Base-by-base conservation (phyloP, 2,797 vertebrate genomes). In the Synanceia verrucosa region DNA sequence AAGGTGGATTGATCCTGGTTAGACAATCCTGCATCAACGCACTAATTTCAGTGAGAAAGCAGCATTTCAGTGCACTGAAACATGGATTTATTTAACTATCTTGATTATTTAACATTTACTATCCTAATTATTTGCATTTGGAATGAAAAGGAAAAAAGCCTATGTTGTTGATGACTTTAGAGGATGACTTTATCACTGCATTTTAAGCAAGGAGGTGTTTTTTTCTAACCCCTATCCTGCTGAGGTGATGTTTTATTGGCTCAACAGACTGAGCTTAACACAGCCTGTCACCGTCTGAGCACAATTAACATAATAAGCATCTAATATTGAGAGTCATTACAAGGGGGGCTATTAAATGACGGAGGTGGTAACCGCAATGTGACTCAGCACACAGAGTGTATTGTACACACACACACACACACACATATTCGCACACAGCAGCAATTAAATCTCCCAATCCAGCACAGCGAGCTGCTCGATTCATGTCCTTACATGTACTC, bases 231-330 rank as follows among this genome's bases (percentile, higher is more conserved):
- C 21, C 60, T 18, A 16, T 61, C 34, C 58, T 56, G 46, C 82
- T 82, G 76, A 72, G 86, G 69, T 73, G 72, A 63, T 72, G 48
- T 75, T 89, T 91, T 82, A 87, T 66, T 79, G 75, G 70, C 73
- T 79, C 47, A 86, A 81, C 85, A 81, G 73, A 68, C 75, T 65
- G 57, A 34, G 70, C 39, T 79, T 83, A 63, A 84, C 87, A 74
- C 83, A 82, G 79, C 72, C 82, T 85, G 76, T 85, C 83, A 78
- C 70, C 51, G 81, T 79, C 85, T 88, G 82, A 93, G 74, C 82
- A 84, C 88, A 91, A 93, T 94, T 91, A 92, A 77, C 86, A 86
- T 90, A 90, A 91, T 88, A 89, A 92, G 89, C 84, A 81, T 87
- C 79, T 90, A 88, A 89, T 91, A 91, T 83, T 83, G 44, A 81